Evolutionary conservation across 2,888 invertebrate genomes (phyloP).

Genomic region (Agonopterix alstromeriana): DNA sequence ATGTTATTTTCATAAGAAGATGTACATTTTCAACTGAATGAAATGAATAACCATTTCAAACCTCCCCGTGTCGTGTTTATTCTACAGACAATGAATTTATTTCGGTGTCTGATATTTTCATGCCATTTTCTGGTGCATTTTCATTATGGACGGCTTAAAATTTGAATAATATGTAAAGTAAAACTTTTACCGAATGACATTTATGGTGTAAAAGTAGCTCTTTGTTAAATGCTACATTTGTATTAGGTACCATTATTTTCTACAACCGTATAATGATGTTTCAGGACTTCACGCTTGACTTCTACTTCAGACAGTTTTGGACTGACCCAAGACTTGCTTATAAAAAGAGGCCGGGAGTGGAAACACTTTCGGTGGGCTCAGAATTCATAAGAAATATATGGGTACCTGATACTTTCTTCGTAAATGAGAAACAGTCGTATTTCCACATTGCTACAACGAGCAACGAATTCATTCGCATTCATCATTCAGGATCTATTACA

Average conservation of each 20-base stretch:
- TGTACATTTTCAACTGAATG: too few species aligned
- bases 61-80: too few species aligned
- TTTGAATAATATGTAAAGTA: not conserved
- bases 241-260: conserved; percentile 1
- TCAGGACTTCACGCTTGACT: conserved; percentile 97
- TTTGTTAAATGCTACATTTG: not conserved
- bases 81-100: too few species aligned
- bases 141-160: not conserved
- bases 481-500: conserved; percentile 95
- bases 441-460: conserved; percentile 99
- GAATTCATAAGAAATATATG: conserved; percentile 98
- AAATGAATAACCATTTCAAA: too few species aligned
- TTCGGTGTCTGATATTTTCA: not conserved
- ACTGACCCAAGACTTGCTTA: conserved; percentile 96
- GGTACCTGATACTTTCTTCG: conserved; percentile 99
- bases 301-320: conserved; percentile 99
- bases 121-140: not conserved
- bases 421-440: conserved; percentile 99
- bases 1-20: too few species aligned
- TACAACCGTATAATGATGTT: conserved; percentile 24
- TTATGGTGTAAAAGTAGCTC: not conserved
- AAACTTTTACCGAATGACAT: not conserved
- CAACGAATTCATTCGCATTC: conserved; percentile 98
- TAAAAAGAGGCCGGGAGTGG: conserved; percentile 90
- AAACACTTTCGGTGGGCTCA: conserved; percentile 94